A percentile compares a stretch with the other conserved stretches of the same genome.
Evolutionary conservation across 2,797 vertebrate genomes (phyloP).

Genomic region (Myotis myotis): DNA sequence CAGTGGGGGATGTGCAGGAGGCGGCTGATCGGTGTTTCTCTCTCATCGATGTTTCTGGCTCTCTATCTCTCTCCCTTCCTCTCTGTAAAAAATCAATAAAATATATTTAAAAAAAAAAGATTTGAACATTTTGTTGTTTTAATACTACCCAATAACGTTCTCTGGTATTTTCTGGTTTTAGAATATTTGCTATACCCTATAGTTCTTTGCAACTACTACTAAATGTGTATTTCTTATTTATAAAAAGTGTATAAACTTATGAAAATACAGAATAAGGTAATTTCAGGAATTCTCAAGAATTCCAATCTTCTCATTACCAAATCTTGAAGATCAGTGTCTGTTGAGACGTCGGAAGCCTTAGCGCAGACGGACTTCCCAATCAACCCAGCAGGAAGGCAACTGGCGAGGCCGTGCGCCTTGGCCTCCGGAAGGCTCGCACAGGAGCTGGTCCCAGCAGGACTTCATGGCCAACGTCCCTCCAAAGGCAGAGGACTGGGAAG

Average conservation of each 20-base stretch:
- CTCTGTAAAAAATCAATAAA: too few relatives aligned
- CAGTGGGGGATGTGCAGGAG: too few relatives aligned
- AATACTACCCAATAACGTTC: neutral
- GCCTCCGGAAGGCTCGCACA: neutral
- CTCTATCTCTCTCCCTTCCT: too few relatives aligned
- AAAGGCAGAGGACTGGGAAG: neutral
- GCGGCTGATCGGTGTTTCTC: too few relatives aligned
- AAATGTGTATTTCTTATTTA: slow-evolving; percentile 34
- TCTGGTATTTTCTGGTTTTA: slow-evolving; percentile 19
- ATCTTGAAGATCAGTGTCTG: neutral
- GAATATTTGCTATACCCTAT: neutral
- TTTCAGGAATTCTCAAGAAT: slow-evolving; percentile 44
- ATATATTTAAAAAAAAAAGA: too few relatives aligned
- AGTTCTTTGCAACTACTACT: slow-evolving; percentile 26
- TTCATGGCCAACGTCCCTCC: neutral
- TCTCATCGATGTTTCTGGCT: too few relatives aligned
- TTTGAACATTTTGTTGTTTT: too few relatives aligned
- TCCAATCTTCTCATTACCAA: slow-evolving; percentile 16
- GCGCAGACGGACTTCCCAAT: neutral
- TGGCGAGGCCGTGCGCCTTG: neutral
- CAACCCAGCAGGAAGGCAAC: neutral
- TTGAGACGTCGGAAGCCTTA: slow-evolving; percentile 14
- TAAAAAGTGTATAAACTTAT: slow-evolving; percentile 25
- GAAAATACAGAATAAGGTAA: slow-evolving; percentile 35
- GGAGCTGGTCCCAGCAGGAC: neutral